phyloP scores from a whole-genome alignment of 2,797 vertebrate genomes.

The Cyclopterus lumpus region DNA sequence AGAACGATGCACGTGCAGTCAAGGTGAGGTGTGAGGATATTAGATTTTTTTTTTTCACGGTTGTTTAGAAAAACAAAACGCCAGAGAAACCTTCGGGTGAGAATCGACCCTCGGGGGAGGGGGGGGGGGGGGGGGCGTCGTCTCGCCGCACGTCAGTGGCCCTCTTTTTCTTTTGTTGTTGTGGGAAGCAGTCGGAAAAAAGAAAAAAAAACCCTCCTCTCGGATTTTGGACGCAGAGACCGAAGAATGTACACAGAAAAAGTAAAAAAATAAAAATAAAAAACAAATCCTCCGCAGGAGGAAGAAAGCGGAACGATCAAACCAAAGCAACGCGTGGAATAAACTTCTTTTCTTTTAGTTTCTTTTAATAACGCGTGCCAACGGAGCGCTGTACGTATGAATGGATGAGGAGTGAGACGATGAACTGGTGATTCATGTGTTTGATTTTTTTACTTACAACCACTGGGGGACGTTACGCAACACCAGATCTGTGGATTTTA shows the following conservation, averaged over 20 bases:
- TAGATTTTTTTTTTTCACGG: no score
- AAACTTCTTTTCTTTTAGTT: slow-evolving; percentile 18
- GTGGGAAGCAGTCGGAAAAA: no score
- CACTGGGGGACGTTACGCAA: slow-evolving; percentile 47
- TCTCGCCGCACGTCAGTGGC: no score
- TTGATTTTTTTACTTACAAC: slow-evolving; percentile 58
- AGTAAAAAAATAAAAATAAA: background rate
- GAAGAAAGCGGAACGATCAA: slow-evolving; percentile 45
- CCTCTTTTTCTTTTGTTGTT: no score
- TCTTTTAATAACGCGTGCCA: slow-evolving; percentile 41
- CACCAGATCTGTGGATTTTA: slow-evolving; percentile 57
- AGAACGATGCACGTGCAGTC: no score
- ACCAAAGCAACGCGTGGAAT: slow-evolving; percentile 68
- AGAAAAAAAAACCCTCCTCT: no score
- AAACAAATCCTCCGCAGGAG: slow-evolving; percentile 48
- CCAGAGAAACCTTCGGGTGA: no score
- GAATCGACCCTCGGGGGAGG: no score
- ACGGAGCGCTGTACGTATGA: slow-evolving; percentile 64
- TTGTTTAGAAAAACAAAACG: no score
- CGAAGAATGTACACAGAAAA: slow-evolving; percentile 76
- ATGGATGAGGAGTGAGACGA: slow-evolving; percentile 31
- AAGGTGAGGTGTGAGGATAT: no score
- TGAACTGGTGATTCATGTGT: slow-evolving; percentile 52
- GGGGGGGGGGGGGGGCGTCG: no score
- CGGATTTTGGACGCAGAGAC: slow-evolving; percentile 67